Evolutionary conservation across 2,888 invertebrate genomes (phyloP).

Genomic region (Eristalis tenax): DNA sequence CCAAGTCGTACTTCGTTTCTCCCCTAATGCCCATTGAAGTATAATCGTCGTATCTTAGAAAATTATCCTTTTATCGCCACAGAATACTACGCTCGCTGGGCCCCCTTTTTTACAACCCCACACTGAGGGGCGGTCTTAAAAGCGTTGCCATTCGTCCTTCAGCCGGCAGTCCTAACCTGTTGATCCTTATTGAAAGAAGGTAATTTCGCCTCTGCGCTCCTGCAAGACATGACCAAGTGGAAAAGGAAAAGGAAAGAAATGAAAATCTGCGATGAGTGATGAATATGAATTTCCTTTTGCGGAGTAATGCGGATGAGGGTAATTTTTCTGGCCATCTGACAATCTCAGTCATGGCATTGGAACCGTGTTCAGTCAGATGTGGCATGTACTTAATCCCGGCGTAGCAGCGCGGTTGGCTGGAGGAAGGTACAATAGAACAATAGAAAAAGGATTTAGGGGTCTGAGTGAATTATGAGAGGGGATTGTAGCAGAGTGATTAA

Average conservation of each 20-base stretch:
- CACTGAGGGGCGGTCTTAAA: conserved; percentile 54
- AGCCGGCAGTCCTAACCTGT: conserved; percentile 50
- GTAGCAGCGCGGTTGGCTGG: conserved; percentile 12
- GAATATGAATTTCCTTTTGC: conserved; percentile 70
- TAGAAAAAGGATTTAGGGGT: conserved; percentile 60
- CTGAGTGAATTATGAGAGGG: conserved; percentile 65
- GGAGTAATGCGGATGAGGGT: conserved; percentile 69
- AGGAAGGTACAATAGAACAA: conserved; percentile 61
- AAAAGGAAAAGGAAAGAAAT: background rate
- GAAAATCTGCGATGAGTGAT: conserved; percentile 63
- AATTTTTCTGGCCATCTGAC: conserved; percentile 70
- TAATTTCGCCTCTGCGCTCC: conserved; percentile 45
- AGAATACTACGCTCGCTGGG: conserved; percentile 29
- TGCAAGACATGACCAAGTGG: conserved; percentile 9
- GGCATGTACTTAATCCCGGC: conserved; percentile 60
- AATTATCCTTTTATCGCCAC: conserved; percentile 71
- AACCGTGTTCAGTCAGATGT: conserved; percentile 61
- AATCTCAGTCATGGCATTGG: conserved; percentile 52
- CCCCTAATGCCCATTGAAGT: conserved; percentile 36
- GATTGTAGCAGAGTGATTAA: conserved; percentile 61
- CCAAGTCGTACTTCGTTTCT: conserved; percentile 24
- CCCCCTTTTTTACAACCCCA: conserved; percentile 18
- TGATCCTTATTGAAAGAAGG: conserved; percentile 58
- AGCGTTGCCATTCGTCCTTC: conserved; percentile 57
- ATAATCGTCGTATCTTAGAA: conserved; percentile 71